These are phyloP conservation scores for Phrixothrix hirtus DNA, from an alignment of 2,888 invertebrate genomes.

Conservation along the genomic window DNA sequence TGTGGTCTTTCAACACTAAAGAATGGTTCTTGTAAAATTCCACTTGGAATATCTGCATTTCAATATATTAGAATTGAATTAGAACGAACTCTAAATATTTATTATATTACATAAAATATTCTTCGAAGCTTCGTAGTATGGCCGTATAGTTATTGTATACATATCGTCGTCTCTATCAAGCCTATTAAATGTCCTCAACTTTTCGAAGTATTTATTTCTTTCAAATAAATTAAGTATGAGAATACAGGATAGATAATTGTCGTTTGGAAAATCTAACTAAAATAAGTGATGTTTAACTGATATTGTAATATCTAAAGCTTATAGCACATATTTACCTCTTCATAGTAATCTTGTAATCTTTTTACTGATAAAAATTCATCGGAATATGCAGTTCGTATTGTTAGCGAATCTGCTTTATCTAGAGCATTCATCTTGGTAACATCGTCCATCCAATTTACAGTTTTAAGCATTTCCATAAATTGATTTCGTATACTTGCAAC, in stretches of 20 bases:
- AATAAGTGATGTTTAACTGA: too few species aligned
- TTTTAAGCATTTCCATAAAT: conserved; percentile 34
- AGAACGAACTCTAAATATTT: too few species aligned
- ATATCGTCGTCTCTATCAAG: conserved; percentile 61
- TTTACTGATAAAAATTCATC: conserved; percentile 38
- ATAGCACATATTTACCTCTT: conserved; percentile 43
- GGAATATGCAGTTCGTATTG: conserved; percentile 39
- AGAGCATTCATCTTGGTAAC: conserved; percentile 35
- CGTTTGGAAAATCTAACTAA: conserved; percentile 53
- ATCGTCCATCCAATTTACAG: conserved; percentile 40
- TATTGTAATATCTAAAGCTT: too few species aligned
- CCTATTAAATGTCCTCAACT: conserved; percentile 58
- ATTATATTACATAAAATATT: conserved; percentile 65
- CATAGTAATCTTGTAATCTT: conserved; percentile 35
- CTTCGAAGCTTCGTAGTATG: conserved; percentile 59
- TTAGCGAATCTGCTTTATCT: conserved; percentile 35
- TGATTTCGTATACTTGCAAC: conserved; percentile 35
- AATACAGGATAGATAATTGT: conserved; percentile 57
- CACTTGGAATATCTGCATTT: conserved; percentile 79
- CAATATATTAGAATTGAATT: too few species aligned
- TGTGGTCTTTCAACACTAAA: conserved; percentile 80
- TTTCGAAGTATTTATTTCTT: conserved; percentile 58
- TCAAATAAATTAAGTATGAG: conserved; percentile 59
- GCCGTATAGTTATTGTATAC: conserved; percentile 59
- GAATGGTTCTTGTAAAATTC: conserved; percentile 84